Percentiles rank a stretch among this genome's conserved stretches.
These are phyloP conservation scores for Ichneumon xanthorius DNA, from an alignment of 2,888 invertebrate species.

Conservation along the genomic window DNA sequence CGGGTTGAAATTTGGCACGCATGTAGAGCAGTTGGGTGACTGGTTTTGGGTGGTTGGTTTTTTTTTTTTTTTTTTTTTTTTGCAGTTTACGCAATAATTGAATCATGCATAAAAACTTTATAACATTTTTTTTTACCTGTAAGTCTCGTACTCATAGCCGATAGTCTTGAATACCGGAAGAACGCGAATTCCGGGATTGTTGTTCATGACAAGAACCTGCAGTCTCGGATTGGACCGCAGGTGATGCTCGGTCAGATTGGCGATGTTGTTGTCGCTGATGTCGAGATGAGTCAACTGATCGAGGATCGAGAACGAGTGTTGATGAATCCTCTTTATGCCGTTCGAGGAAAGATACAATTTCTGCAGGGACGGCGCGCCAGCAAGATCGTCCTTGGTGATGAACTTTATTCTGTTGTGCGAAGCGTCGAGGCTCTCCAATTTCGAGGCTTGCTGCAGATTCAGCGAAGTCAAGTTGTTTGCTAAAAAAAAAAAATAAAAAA, in stretches of 20 bases:
- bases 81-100: no score
- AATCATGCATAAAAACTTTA: no score
- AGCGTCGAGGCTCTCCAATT: conserved; percentile 89
- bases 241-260: conserved; percentile 88
- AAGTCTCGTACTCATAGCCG: conserved; percentile 81
- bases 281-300: conserved; percentile 90
- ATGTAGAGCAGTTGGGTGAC: no score
- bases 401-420: conserved; percentile 89
- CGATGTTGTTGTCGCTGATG: conserved; percentile 90
- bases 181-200: conserved; percentile 89
- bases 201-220: conserved; percentile 89
- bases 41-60: no score
- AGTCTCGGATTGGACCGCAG: conserved; percentile 90
- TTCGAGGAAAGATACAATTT: conserved; percentile 90
- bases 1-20: no score
- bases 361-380: conserved; percentile 87
- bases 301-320: conserved; percentile 89
- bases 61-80: no score
- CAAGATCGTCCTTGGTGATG: conserved; percentile 89
- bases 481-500: conserved; percentile 50
- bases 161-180: conserved; percentile 90
- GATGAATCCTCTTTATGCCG: conserved; percentile 89
- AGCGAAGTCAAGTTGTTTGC: conserved; percentile 89
- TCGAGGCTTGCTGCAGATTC: conserved; percentile 87
- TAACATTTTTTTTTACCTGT: conserved; percentile 72